Base-by-base conservation (phyloP, 1,140 invertebrate species). In the Scaptomyza montana region DNA sequence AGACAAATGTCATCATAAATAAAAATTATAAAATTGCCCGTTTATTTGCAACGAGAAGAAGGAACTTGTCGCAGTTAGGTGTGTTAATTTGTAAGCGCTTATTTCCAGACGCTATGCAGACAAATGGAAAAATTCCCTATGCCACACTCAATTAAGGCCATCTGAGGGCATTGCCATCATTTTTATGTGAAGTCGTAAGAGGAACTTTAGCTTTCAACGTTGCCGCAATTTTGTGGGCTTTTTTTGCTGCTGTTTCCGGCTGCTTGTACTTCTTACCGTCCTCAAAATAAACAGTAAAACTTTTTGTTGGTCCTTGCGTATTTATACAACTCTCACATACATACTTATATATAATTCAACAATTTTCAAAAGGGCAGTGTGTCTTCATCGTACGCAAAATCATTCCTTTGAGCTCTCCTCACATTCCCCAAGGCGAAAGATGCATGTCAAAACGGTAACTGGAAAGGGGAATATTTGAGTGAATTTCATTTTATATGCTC, bases 1-100 rank as follows among this genome's bases (percentile, higher is more conserved):
- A 67, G 74, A 77, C 74, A 79, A 70, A 74, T 60, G 47, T 68
- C 65, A 60, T 75, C 55, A 79, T 76, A 80, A 80, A 79, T 75
- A 66, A 62, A 71, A 79, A 76, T 79, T 16, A 16, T 16, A 16
- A 16, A 16, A 16, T 1, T 16, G 16, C 16, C 16, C 16, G 16
- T 16, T 57, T 46, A 53, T 46, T 30, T 45, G 51, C 33, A n/a
- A 47, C 30, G 9, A 25, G 56, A 41, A 64, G 64, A 74, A 5
- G 60, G 77, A 75, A 70, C 71, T 79, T 61, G 62, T 49, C 13
- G n/a, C 56, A 59, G 25, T 19, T 59, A 16, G 43, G 43, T 10
- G n/a, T n/a, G 10, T 59, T n/a, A 19, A 47, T 33, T 47, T 59
- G 30, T 25, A 41, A 51, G 21, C 43, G 16, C 21, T 47, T 47